Evolutionary conservation across 2,888 invertebrate genomes (phyloP), one percentile per base, ranked within the genome.

Genomic region (Zeuzera pyrina): DNA sequence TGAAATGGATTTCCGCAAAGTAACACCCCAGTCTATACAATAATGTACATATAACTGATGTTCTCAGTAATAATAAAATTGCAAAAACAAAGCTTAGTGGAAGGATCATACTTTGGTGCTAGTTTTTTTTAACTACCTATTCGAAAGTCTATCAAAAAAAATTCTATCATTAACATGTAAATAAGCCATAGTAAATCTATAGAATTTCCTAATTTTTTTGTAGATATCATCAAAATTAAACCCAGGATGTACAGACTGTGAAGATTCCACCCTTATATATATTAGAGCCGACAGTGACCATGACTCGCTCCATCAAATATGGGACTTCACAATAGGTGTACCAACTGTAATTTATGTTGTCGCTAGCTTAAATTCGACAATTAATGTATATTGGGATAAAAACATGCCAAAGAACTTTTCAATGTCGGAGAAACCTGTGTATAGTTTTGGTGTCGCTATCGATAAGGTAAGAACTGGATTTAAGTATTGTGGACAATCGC

Each of bases 251-350:
- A 14, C 40, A 1, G 34, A 37, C 12, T 81, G 81, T 38, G 39
- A 47, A 2, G 55, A 57, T 25, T 47, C 62, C 1, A 81, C 79
- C 2, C 55, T 87, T 0, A 46, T 87, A 2, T 85, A 90, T 48
- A 64, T 87, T 5, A 65, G 69, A 49, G 88, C 89, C 0, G 79
- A 74, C 12, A 87, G 89, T 0, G 37, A 60, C 1, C 62, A 79
- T 27, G 89, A 91, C 57, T 84, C 84, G 0, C 57, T 90, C 1
- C 90, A 91, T 52, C 89, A 89, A 53, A 43, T 91, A 28, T 89
- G 90, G 87, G 89, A 89, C 61, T 89, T 90, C 45, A 79, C 85
- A 2, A 34, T 49, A 13, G 81, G 85, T 2, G 69, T 81, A 24
- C 90, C 90, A 0, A 85, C 87, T 1, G 50, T 90, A 14, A 61